Evolutionary conservation across 2,797 vertebrate genomes (phyloP).

Genomic region (Psittacula echo): DNA sequence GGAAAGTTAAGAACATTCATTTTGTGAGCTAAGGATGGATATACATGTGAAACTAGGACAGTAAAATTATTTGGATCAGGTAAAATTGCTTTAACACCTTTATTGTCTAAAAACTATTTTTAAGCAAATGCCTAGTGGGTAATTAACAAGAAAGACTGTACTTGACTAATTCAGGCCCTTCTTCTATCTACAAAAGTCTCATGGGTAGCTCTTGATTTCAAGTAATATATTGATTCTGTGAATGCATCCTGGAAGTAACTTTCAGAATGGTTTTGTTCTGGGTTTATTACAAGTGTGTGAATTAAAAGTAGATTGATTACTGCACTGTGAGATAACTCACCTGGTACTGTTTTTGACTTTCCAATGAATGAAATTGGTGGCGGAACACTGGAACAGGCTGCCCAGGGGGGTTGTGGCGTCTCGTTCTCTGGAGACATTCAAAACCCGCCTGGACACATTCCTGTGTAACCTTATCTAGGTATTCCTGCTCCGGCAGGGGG

Average conservation of each 20-base stretch:
- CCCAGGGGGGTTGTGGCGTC: too few relatives aligned
- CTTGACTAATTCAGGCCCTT: neutral
- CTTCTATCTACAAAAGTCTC: neutral
- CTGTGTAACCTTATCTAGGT: too few relatives aligned
- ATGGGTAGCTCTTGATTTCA: neutral
- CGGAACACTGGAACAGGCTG: too few relatives aligned
- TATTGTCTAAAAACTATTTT: neutral
- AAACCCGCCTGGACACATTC: too few relatives aligned
- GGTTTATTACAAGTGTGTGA: neutral
- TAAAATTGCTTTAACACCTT: neutral
- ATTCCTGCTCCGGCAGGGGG: too few relatives aligned
- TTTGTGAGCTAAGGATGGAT: neutral
- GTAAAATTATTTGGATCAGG: neutral
- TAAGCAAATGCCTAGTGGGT: neutral
- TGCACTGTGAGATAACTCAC: neutral
- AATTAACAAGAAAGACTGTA: neutral
- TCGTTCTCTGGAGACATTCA: too few relatives aligned
- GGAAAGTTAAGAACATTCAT: neutral
- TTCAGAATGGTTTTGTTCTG: neutral
- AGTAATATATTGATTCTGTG: neutral
- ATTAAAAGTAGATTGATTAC: neutral
- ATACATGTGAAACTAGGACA: neutral
- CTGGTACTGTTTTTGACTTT: neutral
- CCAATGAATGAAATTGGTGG: neutral
- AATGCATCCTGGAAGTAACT: neutral